Conservation (phyloP, 2,113 vertebrate species). For the Hylia prasina region DNA sequence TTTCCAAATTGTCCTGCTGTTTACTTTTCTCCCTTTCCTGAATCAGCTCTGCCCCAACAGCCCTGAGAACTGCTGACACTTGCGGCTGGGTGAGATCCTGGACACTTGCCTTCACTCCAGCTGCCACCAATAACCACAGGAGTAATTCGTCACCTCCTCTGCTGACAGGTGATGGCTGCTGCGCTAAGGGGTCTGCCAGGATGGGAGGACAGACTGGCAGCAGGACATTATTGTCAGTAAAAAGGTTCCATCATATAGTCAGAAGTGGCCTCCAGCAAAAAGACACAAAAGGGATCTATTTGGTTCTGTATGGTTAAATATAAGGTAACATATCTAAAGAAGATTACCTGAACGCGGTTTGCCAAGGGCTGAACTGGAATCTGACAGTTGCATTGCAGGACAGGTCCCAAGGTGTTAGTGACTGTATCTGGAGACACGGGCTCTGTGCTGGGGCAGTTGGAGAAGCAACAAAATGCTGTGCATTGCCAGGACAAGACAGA, state of each 20-base stretch:
- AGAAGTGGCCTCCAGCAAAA: not conserved
- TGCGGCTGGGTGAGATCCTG: not conserved
- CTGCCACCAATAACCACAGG: not conserved
- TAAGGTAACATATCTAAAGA: not conserved
- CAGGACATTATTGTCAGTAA: not conserved
- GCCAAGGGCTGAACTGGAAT: not conserved
- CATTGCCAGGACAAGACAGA: not conserved
- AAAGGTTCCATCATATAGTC: not conserved
- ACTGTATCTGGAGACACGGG: not conserved
- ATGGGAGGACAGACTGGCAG: not conserved
- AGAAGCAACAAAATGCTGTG: not conserved
- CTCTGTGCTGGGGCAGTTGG: not conserved
- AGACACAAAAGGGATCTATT: not conserved
- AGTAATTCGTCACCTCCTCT: not conserved
- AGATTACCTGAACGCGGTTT: not conserved
- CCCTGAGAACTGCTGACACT: not conserved
- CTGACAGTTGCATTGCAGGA: not conserved
- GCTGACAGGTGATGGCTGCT: not conserved
- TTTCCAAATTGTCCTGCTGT: not conserved
- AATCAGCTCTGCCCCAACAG: not conserved
- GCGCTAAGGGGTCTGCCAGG: not conserved
- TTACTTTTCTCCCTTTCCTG: not conserved
- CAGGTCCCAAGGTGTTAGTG: no score
- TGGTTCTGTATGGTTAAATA: not conserved
- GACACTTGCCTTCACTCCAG: not conserved